Evolutionary conservation across 2,888 invertebrate genomes (phyloP).

Genomic region (Eupithecia tripunctaria): DNA sequence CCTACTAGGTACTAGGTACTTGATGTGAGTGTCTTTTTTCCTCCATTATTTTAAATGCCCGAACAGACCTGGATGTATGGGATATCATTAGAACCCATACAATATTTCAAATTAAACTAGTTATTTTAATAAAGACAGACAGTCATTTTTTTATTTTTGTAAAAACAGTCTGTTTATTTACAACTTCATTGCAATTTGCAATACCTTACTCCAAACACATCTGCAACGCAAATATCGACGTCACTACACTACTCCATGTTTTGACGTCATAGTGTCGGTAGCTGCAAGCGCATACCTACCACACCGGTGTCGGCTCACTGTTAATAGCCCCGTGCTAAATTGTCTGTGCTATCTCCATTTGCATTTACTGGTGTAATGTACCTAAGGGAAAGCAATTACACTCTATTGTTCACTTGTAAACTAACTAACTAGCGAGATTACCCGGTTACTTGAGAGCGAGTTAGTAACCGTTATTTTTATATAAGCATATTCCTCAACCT

Average conservation of each 20-base stretch:
- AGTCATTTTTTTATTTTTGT: not conserved
- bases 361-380: constrained; percentile 55
- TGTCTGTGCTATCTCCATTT: constrained; percentile 75
- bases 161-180: not conserved
- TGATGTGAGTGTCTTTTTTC: not conserved
- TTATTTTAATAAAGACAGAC: not conserved
- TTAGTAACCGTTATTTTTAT: constrained; percentile 8
- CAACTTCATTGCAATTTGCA: too few relatives aligned
- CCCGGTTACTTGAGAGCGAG: constrained; percentile 1
- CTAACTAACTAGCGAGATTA: constrained; percentile 33
- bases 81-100: not conserved
- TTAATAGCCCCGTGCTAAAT: constrained; percentile 69
- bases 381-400: constrained; percentile 42
- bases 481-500: not conserved
- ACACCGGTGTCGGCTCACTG: constrained; percentile 53
- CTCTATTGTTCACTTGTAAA: constrained; percentile 34
- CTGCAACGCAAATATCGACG: not conserved
- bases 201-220: not conserved
- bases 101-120: not conserved
- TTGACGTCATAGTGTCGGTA: constrained; percentile 10
- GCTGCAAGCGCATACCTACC: constrained; percentile 41
- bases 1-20: too few relatives aligned
- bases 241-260: not conserved
- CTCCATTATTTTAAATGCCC: not conserved
- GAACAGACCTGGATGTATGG: not conserved